phyloP scores from a whole-genome alignment of 2,888 invertebrate species.

The Bembecia ichneumoniformis region DNA sequence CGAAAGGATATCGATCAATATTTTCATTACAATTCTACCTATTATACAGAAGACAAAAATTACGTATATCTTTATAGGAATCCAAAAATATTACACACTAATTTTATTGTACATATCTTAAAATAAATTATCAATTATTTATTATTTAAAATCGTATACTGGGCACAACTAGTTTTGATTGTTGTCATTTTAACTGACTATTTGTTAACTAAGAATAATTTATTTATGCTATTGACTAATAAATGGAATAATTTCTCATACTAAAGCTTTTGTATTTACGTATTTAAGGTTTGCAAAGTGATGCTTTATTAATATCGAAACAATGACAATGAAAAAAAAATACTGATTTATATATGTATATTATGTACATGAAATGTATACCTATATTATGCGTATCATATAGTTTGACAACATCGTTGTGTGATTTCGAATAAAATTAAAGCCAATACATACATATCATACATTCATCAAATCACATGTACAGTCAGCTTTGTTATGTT shows the following conservation, averaged over 20 bases:
- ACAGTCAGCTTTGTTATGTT: too few species aligned
- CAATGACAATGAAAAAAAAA: neutral
- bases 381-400: too few species aligned
- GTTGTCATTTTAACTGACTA: conserved; percentile 70
- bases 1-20: conserved; percentile 58
- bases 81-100: conserved; percentile 72
- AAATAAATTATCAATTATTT: conserved; percentile 66
- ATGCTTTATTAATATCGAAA: conserved; percentile 13
- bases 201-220: conserved; percentile 69
- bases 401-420: too few species aligned
- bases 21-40: conserved; percentile 26
- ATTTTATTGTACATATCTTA: conserved; percentile 69
- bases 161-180: conserved; percentile 73
- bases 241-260: conserved; percentile 66
- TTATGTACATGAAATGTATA: too few species aligned
- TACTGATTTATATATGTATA: too few species aligned
- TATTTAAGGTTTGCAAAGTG: conserved; percentile 51
- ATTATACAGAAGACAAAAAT: conserved; percentile 49
- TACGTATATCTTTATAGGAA: conserved; percentile 73
- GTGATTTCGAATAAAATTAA: too few species aligned
- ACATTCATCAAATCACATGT: too few species aligned
- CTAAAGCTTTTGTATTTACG: conserved; percentile 69
- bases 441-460: too few species aligned
- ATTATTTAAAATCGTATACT: conserved; percentile 70
- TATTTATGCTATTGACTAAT: conserved; percentile 69